Evolutionary conservation across 2,113 vertebrate genomes (phyloP).

Genomic region (Eptesicus fuscus): DNA sequence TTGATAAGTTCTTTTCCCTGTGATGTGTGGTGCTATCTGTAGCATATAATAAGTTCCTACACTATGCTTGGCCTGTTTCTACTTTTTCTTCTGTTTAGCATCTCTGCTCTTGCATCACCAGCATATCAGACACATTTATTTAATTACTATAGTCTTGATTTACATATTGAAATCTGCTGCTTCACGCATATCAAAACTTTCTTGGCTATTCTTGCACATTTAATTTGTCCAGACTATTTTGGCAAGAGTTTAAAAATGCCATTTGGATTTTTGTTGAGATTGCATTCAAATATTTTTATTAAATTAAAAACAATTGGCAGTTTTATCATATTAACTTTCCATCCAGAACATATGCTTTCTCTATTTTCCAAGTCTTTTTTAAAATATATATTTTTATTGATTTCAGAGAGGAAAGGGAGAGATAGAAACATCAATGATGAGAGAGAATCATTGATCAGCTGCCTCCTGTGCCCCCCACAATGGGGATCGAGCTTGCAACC

Average conservation of each 20-base stretch:
- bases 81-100: neutral
- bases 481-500: no score
- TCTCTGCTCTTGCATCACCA: neutral
- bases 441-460: no score
- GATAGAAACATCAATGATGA: no score
- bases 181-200: conserved; percentile 11
- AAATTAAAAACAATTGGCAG: conserved; percentile 2
- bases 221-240: conserved; percentile 28
- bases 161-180: conserved; percentile 28
- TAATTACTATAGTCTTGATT: neutral
- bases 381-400: no score
- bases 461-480: no score
- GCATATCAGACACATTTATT: neutral
- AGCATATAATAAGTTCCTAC: neutral
- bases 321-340: conserved; percentile 24
- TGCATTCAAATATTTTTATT: conserved; percentile 42
- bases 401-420: no score
- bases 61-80: neutral
- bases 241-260: neutral
- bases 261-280: neutral
- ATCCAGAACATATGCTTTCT: conserved; percentile 17
- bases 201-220: neutral
- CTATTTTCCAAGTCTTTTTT: neutral
- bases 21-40: neutral
- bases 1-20: neutral